Conservation (phyloP, 1,140 invertebrate genomes). For the Spodoptera frugiperda region DNA sequence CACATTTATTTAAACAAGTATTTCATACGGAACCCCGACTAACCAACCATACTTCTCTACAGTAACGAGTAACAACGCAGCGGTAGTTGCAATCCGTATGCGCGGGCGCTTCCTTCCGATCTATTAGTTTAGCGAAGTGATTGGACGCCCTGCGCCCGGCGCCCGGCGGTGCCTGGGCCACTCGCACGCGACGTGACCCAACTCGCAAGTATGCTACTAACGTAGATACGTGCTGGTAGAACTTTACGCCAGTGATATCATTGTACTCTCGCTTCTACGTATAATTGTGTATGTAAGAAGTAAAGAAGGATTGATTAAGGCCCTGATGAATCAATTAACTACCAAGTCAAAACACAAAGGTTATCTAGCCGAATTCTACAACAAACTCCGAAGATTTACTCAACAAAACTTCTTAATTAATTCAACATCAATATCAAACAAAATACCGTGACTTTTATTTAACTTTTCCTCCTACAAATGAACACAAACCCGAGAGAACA, state of each 20-base stretch:
- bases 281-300: no score
- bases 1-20: no score
- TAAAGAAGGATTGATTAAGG: no score
- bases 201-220: slow-evolving; percentile 46
- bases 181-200: slow-evolving; percentile 70
- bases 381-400: background rate
- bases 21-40: slow-evolving; percentile 11
- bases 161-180: slow-evolving; percentile 51
- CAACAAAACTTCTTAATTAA: background rate
- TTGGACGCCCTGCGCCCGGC: slow-evolving; percentile 65
- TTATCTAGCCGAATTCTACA: background rate
- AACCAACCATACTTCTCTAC: background rate
- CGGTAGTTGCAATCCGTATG: slow-evolving; percentile 65
- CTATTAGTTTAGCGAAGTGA: slow-evolving; percentile 83
- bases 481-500: slow-evolving; percentile 36
- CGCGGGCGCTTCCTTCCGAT: slow-evolving; percentile 72
- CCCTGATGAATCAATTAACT: no score
- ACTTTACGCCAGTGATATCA: slow-evolving; percentile 1
- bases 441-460: slow-evolving; percentile 28
- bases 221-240: slow-evolving; percentile 7
- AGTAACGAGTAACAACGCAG: slow-evolving; percentile 20
- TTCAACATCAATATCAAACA: slow-evolving; percentile 14
- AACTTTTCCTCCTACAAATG: slow-evolving; percentile 35
- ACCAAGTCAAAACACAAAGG: background rate
- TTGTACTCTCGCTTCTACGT: background rate